Conservation (phyloP, 1,140 invertebrate genomes). For the Samia ricini region DNA sequence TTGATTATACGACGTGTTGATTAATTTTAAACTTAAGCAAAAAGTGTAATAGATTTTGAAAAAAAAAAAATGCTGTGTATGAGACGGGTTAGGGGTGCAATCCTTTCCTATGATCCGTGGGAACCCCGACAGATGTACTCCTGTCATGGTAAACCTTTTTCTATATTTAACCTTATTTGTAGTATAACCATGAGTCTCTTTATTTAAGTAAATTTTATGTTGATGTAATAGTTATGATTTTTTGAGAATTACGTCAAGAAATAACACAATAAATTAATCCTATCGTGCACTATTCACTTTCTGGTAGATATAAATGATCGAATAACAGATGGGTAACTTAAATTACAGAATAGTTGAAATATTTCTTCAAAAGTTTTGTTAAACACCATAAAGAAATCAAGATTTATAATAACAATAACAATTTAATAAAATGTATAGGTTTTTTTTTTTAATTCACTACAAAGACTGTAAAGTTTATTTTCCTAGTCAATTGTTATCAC, state of each 20-base stretch:
- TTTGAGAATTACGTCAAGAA: background rate
- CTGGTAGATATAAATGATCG: background rate
- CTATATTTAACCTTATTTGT: conserved; percentile 35
- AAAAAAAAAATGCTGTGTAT: background rate
- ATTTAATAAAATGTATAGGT: too few species aligned
- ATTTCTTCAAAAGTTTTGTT: too few species aligned
- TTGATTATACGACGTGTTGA: background rate
- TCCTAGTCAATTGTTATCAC: too few species aligned
- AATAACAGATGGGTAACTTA: background rate
- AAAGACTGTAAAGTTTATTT: too few species aligned
- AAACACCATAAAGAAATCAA: too few species aligned
- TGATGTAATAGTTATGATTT: background rate
- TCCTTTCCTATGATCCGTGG: conserved; percentile 62
- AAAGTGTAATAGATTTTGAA: background rate
- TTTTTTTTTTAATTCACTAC: too few species aligned
- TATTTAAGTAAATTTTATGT: background rate
- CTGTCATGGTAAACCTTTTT: conserved; percentile 51
- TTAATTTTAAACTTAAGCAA: background rate
- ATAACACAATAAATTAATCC: background rate
- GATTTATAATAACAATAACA: too few species aligned
- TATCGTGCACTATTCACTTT: background rate
- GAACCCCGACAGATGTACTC: conserved; percentile 66
- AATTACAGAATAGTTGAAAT: too few species aligned
- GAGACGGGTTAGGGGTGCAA: conserved; percentile 31
- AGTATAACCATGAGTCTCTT: conserved; percentile 15